phyloP scores from a whole-genome alignment of 2,113 vertebrate genomes.

The Grammomys surdaster region DNA sequence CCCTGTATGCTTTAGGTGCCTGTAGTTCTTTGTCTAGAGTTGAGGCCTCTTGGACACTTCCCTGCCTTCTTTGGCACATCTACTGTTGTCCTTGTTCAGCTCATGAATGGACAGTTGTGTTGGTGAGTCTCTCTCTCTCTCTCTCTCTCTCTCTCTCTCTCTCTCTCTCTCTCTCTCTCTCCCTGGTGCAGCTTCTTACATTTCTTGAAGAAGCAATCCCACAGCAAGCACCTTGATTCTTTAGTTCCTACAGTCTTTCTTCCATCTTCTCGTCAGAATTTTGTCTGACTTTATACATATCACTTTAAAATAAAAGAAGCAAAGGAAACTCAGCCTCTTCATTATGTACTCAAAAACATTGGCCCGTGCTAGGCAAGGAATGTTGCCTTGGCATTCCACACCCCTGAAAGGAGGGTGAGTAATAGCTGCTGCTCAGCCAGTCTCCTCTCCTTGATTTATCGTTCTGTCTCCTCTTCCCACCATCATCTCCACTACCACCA shows the following conservation, averaged over 20 bases:
- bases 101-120: neutral
- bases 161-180: too few species aligned
- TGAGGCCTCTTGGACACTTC: neutral
- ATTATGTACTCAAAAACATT: neutral
- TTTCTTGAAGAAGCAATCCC: neutral
- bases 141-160: too few species aligned
- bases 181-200: neutral
- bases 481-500: neutral
- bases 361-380: neutral
- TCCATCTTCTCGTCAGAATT: neutral
- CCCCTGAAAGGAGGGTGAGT: neutral
- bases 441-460: neutral
- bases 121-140: neutral
- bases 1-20: neutral
- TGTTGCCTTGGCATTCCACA: neutral
- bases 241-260: neutral
- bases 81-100: neutral
- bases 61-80: too few species aligned
- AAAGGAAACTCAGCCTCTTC: neutral
- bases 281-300: neutral
- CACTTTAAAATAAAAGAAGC: neutral
- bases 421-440: neutral
- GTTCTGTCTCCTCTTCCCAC: neutral
- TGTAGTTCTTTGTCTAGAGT: neutral
- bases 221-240: neutral